Evolutionary conservation across 1,140 invertebrate genomes (phyloP), one percentile per base, ranked within the genome.

Genomic region (Heliconius melpomene): DNA sequence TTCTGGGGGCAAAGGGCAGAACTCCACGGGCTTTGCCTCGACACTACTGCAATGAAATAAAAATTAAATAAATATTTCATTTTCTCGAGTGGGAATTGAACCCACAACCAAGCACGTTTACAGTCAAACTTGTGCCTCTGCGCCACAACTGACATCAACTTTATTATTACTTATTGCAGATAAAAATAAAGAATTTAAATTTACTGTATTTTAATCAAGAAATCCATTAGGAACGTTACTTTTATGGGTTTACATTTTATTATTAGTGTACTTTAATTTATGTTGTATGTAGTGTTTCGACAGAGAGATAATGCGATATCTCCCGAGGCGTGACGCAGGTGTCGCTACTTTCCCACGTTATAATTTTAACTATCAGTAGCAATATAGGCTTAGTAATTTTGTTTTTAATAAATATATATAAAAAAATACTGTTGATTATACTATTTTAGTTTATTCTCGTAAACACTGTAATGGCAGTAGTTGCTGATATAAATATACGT

Each of bases 321-420:
- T 72, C 7, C 18, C 32, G 29, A 72, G 36, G 71, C 71, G 71
- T 72, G 71, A 72, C 71, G 71, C 71, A 72, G 71, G 71, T 72
- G 71, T 72, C 71, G 29, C 29, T 18, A 18, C 71, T 36, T 72
- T 72, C 71, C 36, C 71, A 72, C 71, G 38, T 72, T 72, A 38
- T 23, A 32, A 29, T 3, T 26, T 20, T 57, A 16, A 66, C 60
- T 66, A 66, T 57, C 23, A 3, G 16, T 5, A 16, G 16, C 23
- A 29, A 66, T n/a, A 29, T 16, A 16, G 60, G 26, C 60, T 66
- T 66, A 66, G 23, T 29, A 16, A 66, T 66, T 66, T 16, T 66
- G 13, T 29, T 23, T 16, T 66, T 7, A 32, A 7, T 32, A 32
- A 6, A 32, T 7, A 32, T 32, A 7, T 32, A 32, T 32, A 7